Evolutionary conservation across 1,140 invertebrate genomes (phyloP), one percentile per base, ranked within the genome.

Genomic region (Zaprionus ghesquierei): DNA sequence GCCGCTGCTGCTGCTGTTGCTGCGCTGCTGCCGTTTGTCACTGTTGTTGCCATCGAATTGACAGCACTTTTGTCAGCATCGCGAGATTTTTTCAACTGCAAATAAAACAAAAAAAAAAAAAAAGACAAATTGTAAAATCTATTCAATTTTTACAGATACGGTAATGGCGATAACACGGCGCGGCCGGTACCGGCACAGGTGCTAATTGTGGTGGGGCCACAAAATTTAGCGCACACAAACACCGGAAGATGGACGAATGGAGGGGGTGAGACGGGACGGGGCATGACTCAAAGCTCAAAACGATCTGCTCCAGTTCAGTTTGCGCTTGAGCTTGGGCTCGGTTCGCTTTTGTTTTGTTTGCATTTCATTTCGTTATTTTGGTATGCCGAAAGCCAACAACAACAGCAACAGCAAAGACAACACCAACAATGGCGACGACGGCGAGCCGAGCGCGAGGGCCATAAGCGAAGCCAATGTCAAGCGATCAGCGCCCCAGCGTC

Each of bases 81-180:
- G 31, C 84, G 84, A 25, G 79, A 61, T 72, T 89, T 87, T 71
- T 87, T 87, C 25, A 87, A 75, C 84, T 87, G 79, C 44, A 81
- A 79, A 53, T 20, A 10, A 8, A 35, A 49, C 3, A 25, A 5
- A 51, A 69, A 41, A 22, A 54, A 4, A 69, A 35, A 9, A 62
- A 59, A 12, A 9, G 5, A 18, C 41, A 41, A 51, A 13, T 15
- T 31, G 1, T 58, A 23, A 33, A 15, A 46, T 22, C 20, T 22
- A 25, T 25, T 38, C 5, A 49, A 23, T 15, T 68, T 69, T 75
- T 75, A 72, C 53, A 72, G 27, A 78, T 46, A 69, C 62, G 82
- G 69, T 87, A 87, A 87, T 86, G 44, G 64, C 66, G 29, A 53
- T 49, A 60, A 70, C 82, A 81, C 84, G 82, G 64, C n/a, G n/a